Evolutionary conservation across 2,888 invertebrate genomes (phyloP), one percentile per base, ranked within the genome.

Genomic region (Neoaliturus tenellus): DNA sequence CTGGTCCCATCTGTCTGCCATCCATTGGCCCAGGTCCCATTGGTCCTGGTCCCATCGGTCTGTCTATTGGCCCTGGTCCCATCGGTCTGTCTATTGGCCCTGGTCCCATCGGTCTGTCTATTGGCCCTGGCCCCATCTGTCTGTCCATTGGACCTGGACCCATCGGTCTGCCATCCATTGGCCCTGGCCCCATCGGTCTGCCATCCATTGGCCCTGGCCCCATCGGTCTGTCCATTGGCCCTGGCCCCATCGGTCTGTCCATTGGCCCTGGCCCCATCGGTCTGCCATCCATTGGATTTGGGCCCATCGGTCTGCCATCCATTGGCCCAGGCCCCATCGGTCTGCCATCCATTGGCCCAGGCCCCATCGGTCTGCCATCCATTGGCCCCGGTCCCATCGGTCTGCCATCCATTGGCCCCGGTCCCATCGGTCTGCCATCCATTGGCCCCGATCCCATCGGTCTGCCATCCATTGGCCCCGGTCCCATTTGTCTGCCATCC

Each of bases 71-170:
- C 23, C 33, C 23, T 23, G 44, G 58, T 44, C 62, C 62, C n/a
- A 31, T n/a, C 6, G 73, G 73, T 28, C 73, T 58, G 23, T 25
- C 23, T 48, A 80, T 62, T 17, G 80, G 39, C 5, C 44, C 55
- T 8, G 85, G 83, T 6, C 28, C 67, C 35, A 80, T 75, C 12
- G 73, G 78, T 6, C 82, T 82, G n/a, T n/a, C n/a, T n/a, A n/a
- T n/a, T 41, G 80, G 80, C 71, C 85, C 80, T n/a, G n/a, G n/a
- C 23, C 31, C 85, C 55, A 81, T 81, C 17, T 85, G 83, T 6
- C 80, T 85, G 2, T n/a, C n/a, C n/a, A n/a, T n/a, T n/a, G 83
- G 73, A 20, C 69, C 62, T 5, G 84, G 82, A 10, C 82, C 83
- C n/a, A 55, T 84, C 28, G 83, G 71, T 20, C 20, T 20, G 20